Conservation (phyloP, 2,888 invertebrate genomes). For the Hesperia comma region DNA sequence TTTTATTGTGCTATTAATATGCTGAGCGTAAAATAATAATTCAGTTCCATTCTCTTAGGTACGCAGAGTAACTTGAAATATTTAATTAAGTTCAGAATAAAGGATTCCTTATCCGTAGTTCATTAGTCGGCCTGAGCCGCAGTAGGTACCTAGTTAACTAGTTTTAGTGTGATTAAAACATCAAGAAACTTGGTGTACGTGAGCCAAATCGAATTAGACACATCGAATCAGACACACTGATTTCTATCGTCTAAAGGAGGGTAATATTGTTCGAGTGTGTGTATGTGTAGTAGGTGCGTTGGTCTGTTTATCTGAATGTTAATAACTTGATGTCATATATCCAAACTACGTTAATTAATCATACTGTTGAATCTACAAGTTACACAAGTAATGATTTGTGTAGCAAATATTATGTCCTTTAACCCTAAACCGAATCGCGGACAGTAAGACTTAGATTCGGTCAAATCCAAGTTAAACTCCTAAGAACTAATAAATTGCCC, state of each 20-base stretch:
- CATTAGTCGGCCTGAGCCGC: background rate
- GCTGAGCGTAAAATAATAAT: background rate
- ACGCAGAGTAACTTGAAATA: background rate
- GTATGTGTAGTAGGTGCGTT: too few species aligned
- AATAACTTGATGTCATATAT: too few species aligned
- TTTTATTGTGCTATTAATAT: background rate
- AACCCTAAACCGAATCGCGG: background rate
- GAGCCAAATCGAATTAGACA: too few species aligned
- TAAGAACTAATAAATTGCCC: constrained; percentile 7
- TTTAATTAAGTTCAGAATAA: background rate
- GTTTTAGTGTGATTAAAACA: background rate
- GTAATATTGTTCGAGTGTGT: too few species aligned
- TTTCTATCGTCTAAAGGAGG: too few species aligned
- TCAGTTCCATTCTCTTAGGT: background rate
- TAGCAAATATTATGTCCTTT: background rate
- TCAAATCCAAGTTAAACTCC: constrained; percentile 13
- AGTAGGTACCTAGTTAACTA: background rate
- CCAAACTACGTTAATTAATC: too few species aligned
- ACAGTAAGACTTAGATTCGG: constrained; percentile 9
- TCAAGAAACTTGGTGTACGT: background rate
- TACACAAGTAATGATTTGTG: too few species aligned
- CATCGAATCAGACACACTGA: too few species aligned
- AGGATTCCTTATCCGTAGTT: constrained; percentile 9
- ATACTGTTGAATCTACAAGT: too few species aligned
- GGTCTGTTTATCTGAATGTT: too few species aligned